Evolutionary conservation across 1,140 invertebrate genomes (phyloP), one percentile per base, ranked within the genome.

Genomic region (Orussus abietinus): DNA sequence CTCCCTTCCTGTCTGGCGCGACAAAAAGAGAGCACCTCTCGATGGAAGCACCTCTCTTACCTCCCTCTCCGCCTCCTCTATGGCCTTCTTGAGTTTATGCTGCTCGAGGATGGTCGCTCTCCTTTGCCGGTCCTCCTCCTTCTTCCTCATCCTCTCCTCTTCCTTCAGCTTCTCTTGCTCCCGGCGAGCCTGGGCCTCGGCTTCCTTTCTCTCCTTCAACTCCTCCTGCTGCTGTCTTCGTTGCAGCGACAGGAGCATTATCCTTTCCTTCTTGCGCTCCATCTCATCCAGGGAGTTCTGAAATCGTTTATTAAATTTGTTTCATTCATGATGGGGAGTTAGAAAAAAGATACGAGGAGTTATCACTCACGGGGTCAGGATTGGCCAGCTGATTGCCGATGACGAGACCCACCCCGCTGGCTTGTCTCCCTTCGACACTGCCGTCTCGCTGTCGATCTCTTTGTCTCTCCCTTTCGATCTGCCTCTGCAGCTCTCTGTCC

Each of bases 51-150:
- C n/a, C n/a, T 12, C 14, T 31, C 49, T 46, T 62, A 90, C 89
- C 77, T 92, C 89, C 75, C 88, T 77, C 62, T 94, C 89, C 28
- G 88, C 88, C 76, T 95, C 91, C 69, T 94, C 90, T 38, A 90
- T 83, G 28, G 88, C 87, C 74, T 98, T 98, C 61, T 96, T 92
- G 52, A 96, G 79, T 72, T 93, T 91, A 74, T 98, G 92, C 65
- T 94, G 87, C 64, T 96, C 91, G 49, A 96, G 80, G 66, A 98
- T 98, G 44, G 79, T 78, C 46, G 92, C 86, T 44, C 94, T 74
- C 53, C 91, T 78, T 21, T 84, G 79, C 59, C 85, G 84, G 64
- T 97, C 93, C 62, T 97, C 92, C 51, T 92, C 88, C 68, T 93
- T 94, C 62, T 94, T 92, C 33, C 84, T 78, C 26, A 81, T 76